Evolutionary conservation across 2,888 invertebrate species (phyloP), one percentile per base, ranked within the genome.

Genomic region (Philereme transversata): DNA sequence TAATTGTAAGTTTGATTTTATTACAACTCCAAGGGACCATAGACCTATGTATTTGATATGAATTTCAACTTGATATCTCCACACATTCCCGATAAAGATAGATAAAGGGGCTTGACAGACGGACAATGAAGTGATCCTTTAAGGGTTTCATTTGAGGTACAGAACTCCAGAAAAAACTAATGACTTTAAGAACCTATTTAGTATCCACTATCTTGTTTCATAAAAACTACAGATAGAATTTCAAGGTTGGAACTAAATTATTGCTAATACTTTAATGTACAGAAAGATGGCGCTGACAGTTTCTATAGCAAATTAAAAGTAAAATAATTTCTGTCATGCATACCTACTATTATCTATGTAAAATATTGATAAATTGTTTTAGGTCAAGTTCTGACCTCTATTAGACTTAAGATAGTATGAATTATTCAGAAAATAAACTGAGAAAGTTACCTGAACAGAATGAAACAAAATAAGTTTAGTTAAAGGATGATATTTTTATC

Each of bases 241-340:
- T 71, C 75, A 77, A 76, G 74, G 74, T 67, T 68, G 44, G 45
- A 73, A 57, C 47, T 49, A 54, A 64, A 64, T 70, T 70, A 71
- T 72, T 71, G 61, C 49, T 43, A 56, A 51, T 81, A 56, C 67
- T 63, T 57, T 64, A 71, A 64, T 65, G 56, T 57, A 58, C 61
- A 63, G 74, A 72, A 74, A 84, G 83, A 83, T 84, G 84, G 84
- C 83, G 83, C 76, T 84, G 63, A 58, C 53, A 68, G 82, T 77
- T 64, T 66, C 60, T 51, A 58, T 63, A 41, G 43, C 41, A 35
- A 43, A 64, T 70, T 67, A 64, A 64, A 65, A 64, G 65, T 58
- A 54, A 58, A 54, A 51, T 57, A 33, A 47, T 11, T 5, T 11
- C 9, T 11, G 4, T 33, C 45, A 52, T 45, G 36, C 35, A 46